phyloP scores from a whole-genome alignment of 2,797 vertebrate genomes.

The Hemitrygon akajei region DNA sequence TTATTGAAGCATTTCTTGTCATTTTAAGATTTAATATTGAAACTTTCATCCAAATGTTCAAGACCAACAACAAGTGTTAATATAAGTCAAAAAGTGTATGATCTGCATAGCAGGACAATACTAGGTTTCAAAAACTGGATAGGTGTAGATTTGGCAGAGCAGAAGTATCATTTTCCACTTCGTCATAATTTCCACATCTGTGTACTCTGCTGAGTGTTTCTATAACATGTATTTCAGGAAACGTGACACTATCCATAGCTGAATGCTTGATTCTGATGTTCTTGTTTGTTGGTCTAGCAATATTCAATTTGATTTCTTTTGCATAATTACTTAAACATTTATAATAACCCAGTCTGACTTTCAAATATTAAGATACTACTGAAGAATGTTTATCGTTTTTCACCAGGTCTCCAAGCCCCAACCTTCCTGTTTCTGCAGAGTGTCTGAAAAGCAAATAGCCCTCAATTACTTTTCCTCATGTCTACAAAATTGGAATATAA shows the following conservation, averaged over 20 bases:
- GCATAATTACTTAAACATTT: background rate
- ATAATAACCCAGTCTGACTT: background rate
- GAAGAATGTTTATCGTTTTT: background rate
- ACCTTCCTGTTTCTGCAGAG: background rate
- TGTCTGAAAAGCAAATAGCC: background rate
- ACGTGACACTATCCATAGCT: background rate
- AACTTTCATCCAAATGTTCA: background rate
- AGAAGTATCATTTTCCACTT: background rate
- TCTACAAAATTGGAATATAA: background rate
- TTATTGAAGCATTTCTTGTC: background rate
- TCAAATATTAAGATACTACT: background rate
- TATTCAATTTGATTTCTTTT: background rate
- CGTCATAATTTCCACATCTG: background rate
- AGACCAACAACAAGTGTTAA: background rate
- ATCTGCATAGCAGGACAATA: background rate
- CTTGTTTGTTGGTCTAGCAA: background rate
- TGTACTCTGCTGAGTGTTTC: background rate
- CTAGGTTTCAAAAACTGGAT: background rate
- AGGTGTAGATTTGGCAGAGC: background rate
- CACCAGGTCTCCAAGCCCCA: background rate
- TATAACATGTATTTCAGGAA: background rate
- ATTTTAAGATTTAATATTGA: background rate
- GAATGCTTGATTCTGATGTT: background rate
- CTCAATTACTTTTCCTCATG: background rate
- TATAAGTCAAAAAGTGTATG: background rate